Percentiles rank a stretch among this genome's conserved stretches.
These are phyloP conservation scores for Gortyna flavago DNA, from an alignment of 2,888 invertebrate genomes.

Conservation along the genomic window DNA sequence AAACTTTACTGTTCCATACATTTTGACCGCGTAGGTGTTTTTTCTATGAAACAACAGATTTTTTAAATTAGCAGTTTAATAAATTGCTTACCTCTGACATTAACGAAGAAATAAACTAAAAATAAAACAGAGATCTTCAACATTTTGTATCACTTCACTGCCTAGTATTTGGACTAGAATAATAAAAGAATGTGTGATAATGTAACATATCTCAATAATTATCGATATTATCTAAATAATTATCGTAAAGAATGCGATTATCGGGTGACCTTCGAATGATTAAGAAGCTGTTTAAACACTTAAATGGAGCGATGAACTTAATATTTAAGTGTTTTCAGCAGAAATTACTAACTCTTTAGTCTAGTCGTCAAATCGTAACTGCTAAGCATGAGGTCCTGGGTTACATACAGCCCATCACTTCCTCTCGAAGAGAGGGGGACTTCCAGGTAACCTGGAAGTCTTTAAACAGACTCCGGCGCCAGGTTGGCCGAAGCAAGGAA, in stretches of 20 bases:
- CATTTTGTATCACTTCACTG: constrained; percentile 46
- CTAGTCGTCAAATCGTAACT: too few relatives aligned
- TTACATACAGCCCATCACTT: too few relatives aligned
- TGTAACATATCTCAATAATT: constrained; percentile 23
- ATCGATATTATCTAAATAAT: constrained; percentile 37
- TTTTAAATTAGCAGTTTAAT: background rate
- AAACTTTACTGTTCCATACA: too few relatives aligned
- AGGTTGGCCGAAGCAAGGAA: too few relatives aligned
- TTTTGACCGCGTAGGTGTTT: background rate
- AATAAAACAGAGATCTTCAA: constrained; percentile 66
- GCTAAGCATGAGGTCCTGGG: too few relatives aligned
- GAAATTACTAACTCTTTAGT: too few relatives aligned
- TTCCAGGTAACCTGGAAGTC: too few relatives aligned
- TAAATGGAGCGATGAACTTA: constrained; percentile 3
- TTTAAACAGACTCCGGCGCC: too few relatives aligned
- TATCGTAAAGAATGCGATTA: constrained; percentile 37
- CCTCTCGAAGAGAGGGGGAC: too few relatives aligned
- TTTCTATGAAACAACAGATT: background rate
- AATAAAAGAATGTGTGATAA: constrained; percentile 21
- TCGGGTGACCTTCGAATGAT: constrained; percentile 50
- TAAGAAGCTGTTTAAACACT: constrained; percentile 5
- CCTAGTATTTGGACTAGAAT: constrained; percentile 19
- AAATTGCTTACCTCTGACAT: constrained; percentile 68
- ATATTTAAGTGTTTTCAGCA: background rate
- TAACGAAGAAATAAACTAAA: constrained; percentile 65